Evolutionary conservation across 2,113 vertebrate species (phyloP).

Genomic region (Aspidoscelis tigris): DNA sequence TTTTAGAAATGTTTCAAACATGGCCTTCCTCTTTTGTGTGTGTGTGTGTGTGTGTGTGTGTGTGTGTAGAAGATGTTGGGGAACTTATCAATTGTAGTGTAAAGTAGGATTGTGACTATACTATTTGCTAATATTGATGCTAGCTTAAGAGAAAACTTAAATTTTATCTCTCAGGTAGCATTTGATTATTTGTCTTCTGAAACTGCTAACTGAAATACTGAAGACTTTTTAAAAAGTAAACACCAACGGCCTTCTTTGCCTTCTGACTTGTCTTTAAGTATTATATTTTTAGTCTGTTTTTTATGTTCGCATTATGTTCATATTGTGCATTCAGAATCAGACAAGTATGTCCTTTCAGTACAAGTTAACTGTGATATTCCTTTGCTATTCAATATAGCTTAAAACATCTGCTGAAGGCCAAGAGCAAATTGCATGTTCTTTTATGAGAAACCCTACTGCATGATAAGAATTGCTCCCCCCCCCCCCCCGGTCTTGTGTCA

Average conservation of each 20-base stretch:
- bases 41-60: no score
- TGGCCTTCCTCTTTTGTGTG: no score
- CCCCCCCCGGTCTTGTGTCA: not conserved
- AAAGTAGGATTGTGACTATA: not conserved
- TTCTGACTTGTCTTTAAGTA: not conserved
- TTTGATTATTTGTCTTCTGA: not conserved
- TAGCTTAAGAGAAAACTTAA: not conserved
- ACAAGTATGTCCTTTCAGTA: not conserved
- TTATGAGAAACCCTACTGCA: not conserved
- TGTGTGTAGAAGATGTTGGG: no score
- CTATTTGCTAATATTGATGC: no score
- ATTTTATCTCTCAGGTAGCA: not conserved
- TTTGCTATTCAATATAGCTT: not conserved
- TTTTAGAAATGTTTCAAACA: no score
- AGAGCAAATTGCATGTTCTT: not conserved
- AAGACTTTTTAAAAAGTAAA: not conserved
- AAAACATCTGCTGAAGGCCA: not conserved
- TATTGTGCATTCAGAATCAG: not conserved
- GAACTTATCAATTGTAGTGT: not conserved
- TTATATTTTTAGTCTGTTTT: not conserved
- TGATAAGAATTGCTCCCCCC: not conserved
- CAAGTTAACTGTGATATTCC: not conserved
- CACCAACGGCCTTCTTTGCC: not conserved
- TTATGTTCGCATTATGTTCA: not conserved
- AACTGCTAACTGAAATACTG: not conserved